phyloP scores from a whole-genome alignment of 2,113 vertebrate genomes.

The Sylvicapra grimmia region DNA sequence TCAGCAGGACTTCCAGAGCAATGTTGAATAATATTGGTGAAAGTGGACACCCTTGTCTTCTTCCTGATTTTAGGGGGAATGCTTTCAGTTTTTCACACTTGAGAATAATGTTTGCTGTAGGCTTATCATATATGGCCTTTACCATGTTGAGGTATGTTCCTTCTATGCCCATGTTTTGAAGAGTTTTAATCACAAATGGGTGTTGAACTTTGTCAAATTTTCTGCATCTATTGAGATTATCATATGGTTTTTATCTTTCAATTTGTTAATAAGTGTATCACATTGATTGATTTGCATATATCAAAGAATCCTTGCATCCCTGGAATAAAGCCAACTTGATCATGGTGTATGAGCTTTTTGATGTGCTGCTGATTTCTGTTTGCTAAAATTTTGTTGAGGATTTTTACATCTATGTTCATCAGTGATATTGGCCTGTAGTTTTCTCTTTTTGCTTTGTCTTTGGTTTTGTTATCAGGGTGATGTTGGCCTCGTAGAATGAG shows the following conservation, averaged over 20 bases:
- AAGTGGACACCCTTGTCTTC: neutral
- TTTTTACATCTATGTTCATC: neutral
- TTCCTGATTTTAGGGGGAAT: neutral
- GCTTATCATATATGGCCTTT: neutral
- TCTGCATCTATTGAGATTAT: neutral
- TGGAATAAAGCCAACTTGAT: neutral
- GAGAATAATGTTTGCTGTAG: neutral
- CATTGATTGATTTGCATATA: neutral
- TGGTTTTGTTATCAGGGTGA: neutral
- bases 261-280: neutral
- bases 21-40: neutral
- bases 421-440: neutral
- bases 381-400: neutral
- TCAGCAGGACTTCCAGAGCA: neutral
- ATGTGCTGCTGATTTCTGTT: neutral
- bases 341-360: neutral
- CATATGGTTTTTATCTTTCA: neutral
- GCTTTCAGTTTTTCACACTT: neutral
- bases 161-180: neutral
- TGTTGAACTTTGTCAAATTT: neutral
- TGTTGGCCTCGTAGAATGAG: neutral
- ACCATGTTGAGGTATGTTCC: neutral
- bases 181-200: neutral
- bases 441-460: neutral
- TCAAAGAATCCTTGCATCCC: neutral